Base-by-base conservation (phyloP, 2,888 invertebrate genomes). In the Eristalinus aeneus region DNA sequence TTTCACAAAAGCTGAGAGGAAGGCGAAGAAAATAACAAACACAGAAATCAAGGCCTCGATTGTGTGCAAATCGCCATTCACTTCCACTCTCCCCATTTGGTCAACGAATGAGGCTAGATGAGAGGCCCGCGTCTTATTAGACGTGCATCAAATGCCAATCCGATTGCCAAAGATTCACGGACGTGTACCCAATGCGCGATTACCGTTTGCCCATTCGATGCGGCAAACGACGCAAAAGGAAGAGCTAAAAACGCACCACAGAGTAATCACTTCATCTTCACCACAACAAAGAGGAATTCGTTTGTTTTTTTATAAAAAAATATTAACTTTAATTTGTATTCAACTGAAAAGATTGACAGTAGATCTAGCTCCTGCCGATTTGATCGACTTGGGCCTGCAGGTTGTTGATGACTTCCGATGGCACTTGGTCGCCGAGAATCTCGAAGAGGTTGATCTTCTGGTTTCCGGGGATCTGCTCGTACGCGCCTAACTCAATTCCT, bases 351-450 rank as follows among this genome's bases (percentile, higher is more conserved):
- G 32, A 54, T 68, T n/a, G 54, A 68, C 34, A 68, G 54, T 22
- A 68, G 39, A 46, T 63, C 53, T 93, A 95, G 90, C 95, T 94
- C 89, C 94, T 94, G 89, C 97, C 97, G 89, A 97, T 95, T 93
- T 96, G 95, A 92, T 97, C 97, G 89, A 97, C 96, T 93, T 97
- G 97, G 73, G 95, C 93, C 92, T 97, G 97, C 85, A 97, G 94
- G 93, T 97, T 97, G 94, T 96, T 96, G 91, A 97, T 96, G 53
- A 97, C 97, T 93, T 97, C 97, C 61, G 95, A 95, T 9, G 97
- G 97, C 85, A 97, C 96, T 92, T 97, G 96, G 91, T 96, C 97
- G 9, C 97, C 97, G 77, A 97, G 94, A 90, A 97, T 96, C 92
- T 97, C 96, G 91, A 94, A 95, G n/a, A 97, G 94, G 92, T 97